Evolutionary conservation across 2,113 vertebrate species (phyloP).

Genomic region (Scatophagus argus): DNA sequence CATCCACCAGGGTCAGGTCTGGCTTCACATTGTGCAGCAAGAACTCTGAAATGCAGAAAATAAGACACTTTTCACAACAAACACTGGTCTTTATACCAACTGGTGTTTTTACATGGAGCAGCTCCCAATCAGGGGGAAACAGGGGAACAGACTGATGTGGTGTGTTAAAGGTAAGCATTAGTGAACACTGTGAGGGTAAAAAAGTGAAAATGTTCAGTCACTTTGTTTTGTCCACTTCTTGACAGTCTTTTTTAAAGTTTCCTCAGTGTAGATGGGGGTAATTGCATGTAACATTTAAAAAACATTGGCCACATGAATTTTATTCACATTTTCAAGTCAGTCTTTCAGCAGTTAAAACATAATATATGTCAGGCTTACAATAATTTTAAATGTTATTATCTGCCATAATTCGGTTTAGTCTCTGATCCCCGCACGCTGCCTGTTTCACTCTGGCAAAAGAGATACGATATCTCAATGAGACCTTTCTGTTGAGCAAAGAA

Average conservation of each 20-base stretch:
- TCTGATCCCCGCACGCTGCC: too few species aligned
- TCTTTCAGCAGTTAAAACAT: too few species aligned
- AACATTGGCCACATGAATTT: neutral
- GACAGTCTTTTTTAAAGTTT: conserved; percentile 11
- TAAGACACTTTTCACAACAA: conserved; percentile 30
- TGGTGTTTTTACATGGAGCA: neutral
- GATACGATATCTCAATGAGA: too few species aligned
- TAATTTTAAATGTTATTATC: too few species aligned
- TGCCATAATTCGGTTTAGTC: too few species aligned
- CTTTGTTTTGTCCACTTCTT: neutral
- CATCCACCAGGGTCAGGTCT: conserved; percentile 92
- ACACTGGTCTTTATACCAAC: neutral
- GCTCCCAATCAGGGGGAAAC: neutral
- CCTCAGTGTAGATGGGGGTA: neutral
- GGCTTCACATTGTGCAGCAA: conserved; percentile 93
- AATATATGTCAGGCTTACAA: too few species aligned
- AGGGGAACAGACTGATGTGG: neutral
- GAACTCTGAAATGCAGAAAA: conserved; percentile 86
- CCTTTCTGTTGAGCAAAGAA: too few species aligned
- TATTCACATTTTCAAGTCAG: too few species aligned
- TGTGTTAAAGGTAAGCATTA: neutral
- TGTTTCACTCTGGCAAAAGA: too few species aligned
- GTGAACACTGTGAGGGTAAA: neutral
- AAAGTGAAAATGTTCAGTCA: neutral
- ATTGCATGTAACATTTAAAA: neutral